Evolutionary conservation across 2,113 vertebrate species (phyloP), one percentile per base, ranked within the genome.

Genomic region (Crypturellus undulatus): DNA sequence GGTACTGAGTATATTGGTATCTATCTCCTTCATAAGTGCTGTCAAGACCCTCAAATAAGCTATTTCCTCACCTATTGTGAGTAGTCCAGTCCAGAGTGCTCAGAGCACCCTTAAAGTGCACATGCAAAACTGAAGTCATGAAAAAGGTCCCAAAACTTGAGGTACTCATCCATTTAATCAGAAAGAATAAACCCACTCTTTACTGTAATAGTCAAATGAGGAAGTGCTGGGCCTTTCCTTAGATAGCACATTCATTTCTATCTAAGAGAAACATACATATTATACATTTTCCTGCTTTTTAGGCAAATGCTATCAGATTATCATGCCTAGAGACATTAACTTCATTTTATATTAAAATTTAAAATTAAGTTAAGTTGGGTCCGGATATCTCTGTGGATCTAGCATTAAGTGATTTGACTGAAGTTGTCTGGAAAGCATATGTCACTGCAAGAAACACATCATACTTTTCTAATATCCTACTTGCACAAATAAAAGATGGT

Each of bases 301-400:
- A 92, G 92, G 85, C 85, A 96, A 92, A 95, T 86, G 51, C 52
- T 93, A 71, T 71, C 36, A 86, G 40, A 88, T 92, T 95, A 93
- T 84, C 73, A 93, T 95, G 70, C 12, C 93, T 84, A 78, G 83
- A 90, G 92, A 93, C 60, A 83, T 34, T 90, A 56, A 56, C 64
- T 81, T 96, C 47, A 93, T 96, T 96, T 95, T 56, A 88, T 93
- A 94, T 95, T 96, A 88, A 96, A 93, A 94, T 94, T 92, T 75
- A 38, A 94, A 96, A 96, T 94, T 79, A 88, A 68, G 64, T 94
- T 79, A 88, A 68, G 64, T 91, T 94, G 62, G 80, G 77, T 94
- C 62, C 92, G 62, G 25, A 81, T 67, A 72, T 93, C 94, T 96
- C 95, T 87, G 52, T 87, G 91, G 92, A 94, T 93, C 86, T 84